Conservation (phyloP, 2,113 vertebrate genomes). For the Rhabdomys dilectus region DNA sequence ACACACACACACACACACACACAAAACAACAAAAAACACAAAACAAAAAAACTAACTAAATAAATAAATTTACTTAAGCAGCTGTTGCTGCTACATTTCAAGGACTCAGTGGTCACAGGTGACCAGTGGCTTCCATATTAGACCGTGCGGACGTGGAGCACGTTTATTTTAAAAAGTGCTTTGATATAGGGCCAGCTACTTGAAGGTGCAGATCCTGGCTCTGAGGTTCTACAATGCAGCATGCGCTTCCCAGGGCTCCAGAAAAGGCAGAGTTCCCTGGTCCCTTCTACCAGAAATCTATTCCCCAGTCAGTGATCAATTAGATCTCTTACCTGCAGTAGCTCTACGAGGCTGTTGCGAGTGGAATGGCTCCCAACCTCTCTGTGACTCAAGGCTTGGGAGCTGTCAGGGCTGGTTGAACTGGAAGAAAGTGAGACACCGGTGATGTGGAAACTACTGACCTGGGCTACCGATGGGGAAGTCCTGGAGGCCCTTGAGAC, state of each 20-base stretch:
- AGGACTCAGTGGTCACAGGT: background rate
- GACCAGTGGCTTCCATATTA: background rate
- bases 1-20: too few species aligned
- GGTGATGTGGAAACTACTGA: slow-evolving; percentile 7
- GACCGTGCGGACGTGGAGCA: background rate
- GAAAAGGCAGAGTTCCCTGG: background rate
- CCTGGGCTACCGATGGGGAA: background rate
- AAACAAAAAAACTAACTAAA: too few species aligned
- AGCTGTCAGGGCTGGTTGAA: slow-evolving; percentile 2
- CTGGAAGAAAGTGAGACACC: slow-evolving; percentile 14
- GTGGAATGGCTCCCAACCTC: background rate
- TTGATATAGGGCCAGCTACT: background rate
- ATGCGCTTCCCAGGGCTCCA: background rate
- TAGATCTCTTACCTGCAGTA: slow-evolving; percentile 27
- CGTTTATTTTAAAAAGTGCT: background rate
- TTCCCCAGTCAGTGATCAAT: background rate
- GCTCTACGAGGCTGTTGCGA: background rate
- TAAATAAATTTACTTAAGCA: background rate
- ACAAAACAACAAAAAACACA: too few species aligned
- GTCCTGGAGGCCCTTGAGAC: background rate
- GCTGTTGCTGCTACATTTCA: background rate
- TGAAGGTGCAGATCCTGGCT: background rate
- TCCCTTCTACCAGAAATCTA: background rate
- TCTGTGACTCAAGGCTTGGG: slow-evolving; percentile 30
- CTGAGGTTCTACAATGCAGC: background rate